These are phyloP conservation scores for Perodicticus potto DNA, from an alignment of 2,797 vertebrate species.

Conservation along the genomic window DNA sequence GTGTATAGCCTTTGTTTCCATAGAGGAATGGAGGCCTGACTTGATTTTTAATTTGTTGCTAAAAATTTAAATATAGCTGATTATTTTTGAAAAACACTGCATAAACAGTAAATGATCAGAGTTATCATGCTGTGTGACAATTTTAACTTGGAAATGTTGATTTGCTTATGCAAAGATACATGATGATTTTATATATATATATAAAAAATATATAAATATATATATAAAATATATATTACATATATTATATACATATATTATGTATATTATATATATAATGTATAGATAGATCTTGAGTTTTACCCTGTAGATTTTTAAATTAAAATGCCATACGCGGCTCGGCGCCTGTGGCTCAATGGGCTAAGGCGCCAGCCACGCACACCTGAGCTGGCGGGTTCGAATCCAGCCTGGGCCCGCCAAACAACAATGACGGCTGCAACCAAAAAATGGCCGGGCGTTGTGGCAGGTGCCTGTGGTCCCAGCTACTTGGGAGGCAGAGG, in stretches of 20 bases:
- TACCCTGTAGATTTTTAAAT: slow-evolving; percentile 14
- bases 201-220: too few species aligned
- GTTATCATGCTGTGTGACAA: not conserved
- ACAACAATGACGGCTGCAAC: too few species aligned
- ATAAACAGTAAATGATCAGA: not conserved
- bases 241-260: not conserved
- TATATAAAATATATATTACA: not conserved
- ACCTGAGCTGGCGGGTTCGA: too few species aligned
- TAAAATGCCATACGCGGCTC: slow-evolving; percentile 44
- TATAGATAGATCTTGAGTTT: slow-evolving; percentile 38
- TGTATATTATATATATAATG: too few species aligned
- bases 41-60: slow-evolving; percentile 59
- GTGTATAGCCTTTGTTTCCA: slow-evolving; percentile 49
- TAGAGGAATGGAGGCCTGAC: slow-evolving; percentile 8
- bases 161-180: slow-evolving; percentile 30
- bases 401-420: too few species aligned
- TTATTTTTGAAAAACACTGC: slow-evolving; percentile 15
- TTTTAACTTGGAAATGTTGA: slow-evolving; percentile 47
- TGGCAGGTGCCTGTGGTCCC: too few species aligned
- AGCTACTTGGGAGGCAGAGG: too few species aligned
- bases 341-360: too few species aligned
- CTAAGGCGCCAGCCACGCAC: too few species aligned
- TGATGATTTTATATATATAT: slow-evolving; percentile 10
- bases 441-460: too few species aligned
- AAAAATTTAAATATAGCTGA: slow-evolving; percentile 13